phyloP scores from a whole-genome alignment of 1,140 invertebrate genomes.

The Phortica variegata region DNA sequence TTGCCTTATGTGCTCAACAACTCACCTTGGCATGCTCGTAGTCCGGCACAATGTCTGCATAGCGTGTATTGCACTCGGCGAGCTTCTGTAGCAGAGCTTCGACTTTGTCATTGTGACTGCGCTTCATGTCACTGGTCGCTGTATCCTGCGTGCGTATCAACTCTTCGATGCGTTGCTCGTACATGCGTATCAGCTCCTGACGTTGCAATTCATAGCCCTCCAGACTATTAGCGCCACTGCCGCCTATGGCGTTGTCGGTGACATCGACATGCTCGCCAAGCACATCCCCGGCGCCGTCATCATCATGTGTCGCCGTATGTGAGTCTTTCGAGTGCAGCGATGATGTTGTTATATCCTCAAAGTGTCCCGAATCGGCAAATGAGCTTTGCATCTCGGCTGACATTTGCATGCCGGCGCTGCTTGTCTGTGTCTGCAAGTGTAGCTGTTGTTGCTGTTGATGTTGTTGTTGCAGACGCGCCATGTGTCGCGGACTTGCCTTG shows the following conservation, averaged over 20 bases:
- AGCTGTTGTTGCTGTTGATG: slow-evolving; percentile 6
- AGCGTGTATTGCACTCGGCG: slow-evolving; percentile 74
- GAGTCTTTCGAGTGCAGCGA: slow-evolving; percentile 75
- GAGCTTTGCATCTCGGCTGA: slow-evolving; percentile 67
- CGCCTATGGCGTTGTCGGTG: slow-evolving; percentile 3
- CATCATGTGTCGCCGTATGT: slow-evolving; percentile 62
- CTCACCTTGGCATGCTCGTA: slow-evolving; percentile 68
- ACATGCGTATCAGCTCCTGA: slow-evolving; percentile 67
- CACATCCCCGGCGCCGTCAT: slow-evolving; percentile 59
- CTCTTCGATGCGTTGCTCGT: slow-evolving; percentile 73
- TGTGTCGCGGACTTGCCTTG: slow-evolving; percentile 58
- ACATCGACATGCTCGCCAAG: slow-evolving; percentile 12
- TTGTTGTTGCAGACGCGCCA: slow-evolving; percentile 26
- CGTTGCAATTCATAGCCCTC: slow-evolving; percentile 63
- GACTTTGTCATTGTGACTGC: slow-evolving; percentile 77
- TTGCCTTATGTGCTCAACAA: too few relatives aligned
- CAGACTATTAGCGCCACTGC: slow-evolving; percentile 15
- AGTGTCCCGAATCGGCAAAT: slow-evolving; percentile 81
- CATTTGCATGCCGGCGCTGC: slow-evolving; percentile 35
- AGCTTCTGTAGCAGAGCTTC: slow-evolving; percentile 75
- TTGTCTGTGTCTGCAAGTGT: not conserved
- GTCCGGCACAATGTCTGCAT: slow-evolving; percentile 69
- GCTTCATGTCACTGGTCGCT: slow-evolving; percentile 70
- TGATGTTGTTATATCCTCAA: slow-evolving; percentile 74
- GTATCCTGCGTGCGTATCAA: slow-evolving; percentile 69